Conservation (phyloP, 2,888 invertebrate genomes). For the Tipula helvola region DNA sequence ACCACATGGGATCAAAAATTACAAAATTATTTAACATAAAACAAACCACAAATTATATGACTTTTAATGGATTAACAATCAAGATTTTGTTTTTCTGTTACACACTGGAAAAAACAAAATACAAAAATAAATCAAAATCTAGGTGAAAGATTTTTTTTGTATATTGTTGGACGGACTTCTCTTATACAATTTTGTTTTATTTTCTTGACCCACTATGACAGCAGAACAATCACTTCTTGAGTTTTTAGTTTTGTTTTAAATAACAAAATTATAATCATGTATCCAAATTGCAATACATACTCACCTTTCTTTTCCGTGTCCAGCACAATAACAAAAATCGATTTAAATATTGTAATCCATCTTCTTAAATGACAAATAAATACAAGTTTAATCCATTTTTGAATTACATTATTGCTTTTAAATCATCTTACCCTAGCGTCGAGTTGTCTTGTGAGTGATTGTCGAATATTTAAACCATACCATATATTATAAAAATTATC, state of each 20-base stretch:
- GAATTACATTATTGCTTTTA: neutral
- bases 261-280: neutral
- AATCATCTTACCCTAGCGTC: neutral
- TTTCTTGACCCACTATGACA: neutral
- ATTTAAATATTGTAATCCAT: neutral
- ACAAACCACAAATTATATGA: neutral
- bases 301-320: neutral
- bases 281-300: neutral
- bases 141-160: neutral
- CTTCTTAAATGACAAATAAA: neutral
- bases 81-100: neutral
- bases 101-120: neutral
- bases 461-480: neutral
- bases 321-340: neutral
- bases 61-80: neutral
- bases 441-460: too few relatives aligned
- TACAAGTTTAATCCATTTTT: neutral
- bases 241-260: neutral
- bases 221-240: neutral
- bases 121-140: neutral
- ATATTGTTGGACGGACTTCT: neutral
- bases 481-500: neutral
- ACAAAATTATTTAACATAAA: too few relatives aligned
- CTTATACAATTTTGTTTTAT: neutral
- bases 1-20: too few relatives aligned